phyloP scores from a whole-genome alignment of 2,113 vertebrate genomes.

The Pteropus alecto region DNA sequence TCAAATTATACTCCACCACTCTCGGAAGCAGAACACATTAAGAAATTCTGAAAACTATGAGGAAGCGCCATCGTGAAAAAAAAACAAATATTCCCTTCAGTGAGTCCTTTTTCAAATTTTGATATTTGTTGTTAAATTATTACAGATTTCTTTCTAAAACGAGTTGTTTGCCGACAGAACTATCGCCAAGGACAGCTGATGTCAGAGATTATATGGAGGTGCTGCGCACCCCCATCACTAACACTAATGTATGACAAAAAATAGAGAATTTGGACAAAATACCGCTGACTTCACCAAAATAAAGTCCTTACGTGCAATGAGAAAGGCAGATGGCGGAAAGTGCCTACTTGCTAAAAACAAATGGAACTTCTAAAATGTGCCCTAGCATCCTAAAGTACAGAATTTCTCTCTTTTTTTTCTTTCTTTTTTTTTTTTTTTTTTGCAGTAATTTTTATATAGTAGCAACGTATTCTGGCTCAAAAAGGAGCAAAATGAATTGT shows the following conservation, averaged over 20 bases:
- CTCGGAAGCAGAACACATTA: not conserved
- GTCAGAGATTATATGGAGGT: not conserved
- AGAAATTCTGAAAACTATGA: not conserved
- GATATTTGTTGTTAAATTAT: not conserved
- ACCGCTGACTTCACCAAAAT: constrained; percentile 39
- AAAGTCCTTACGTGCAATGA: not conserved
- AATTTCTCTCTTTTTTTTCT: not conserved
- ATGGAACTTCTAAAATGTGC: constrained; percentile 42
- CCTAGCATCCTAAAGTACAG: not conserved
- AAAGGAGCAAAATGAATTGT: constrained; percentile 10
- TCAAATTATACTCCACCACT: not conserved
- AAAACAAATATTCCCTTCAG: not conserved
- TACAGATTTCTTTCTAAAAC: not conserved
- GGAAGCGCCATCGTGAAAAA: not conserved
- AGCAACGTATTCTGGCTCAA: not conserved
- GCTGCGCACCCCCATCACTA: not conserved
- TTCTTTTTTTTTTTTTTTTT: not conserved
- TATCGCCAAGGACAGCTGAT: not conserved
- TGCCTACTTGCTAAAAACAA: constrained; percentile 56
- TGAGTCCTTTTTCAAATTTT: not conserved
- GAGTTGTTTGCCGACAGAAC: rapidly evolving
- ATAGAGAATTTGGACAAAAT: not conserved
- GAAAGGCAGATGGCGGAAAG: constrained; percentile 3
- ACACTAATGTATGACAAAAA: not conserved
- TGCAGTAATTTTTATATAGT: not conserved